Conservation (phyloP, 2,888 invertebrate genomes). For the Apodemia duryi region DNA sequence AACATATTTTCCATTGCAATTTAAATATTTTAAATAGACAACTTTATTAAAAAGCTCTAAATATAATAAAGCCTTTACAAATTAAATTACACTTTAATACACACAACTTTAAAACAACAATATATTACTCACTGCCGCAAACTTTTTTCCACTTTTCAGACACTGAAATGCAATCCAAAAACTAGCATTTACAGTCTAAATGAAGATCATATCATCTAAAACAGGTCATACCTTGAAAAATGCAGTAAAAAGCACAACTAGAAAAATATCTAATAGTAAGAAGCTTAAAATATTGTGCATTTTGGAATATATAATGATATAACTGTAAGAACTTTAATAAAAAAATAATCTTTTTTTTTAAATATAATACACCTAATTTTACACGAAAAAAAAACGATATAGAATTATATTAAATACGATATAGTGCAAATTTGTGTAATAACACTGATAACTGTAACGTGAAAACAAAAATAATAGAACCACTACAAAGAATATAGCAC, state of each 20-base stretch:
- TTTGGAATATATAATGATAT: slow-evolving; percentile 17
- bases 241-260: slow-evolving; percentile 30
- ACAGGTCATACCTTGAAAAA: slow-evolving; percentile 30
- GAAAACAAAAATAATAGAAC: background rate
- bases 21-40: background rate
- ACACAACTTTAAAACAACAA: slow-evolving; percentile 43
- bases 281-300: slow-evolving; percentile 21
- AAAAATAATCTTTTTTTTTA: background rate
- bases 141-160: slow-evolving; percentile 76
- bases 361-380: background rate
- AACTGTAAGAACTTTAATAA: slow-evolving; percentile 12
- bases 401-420: background rate
- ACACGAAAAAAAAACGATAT: background rate
- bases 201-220: slow-evolving; percentile 38
- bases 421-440: slow-evolving; percentile 3
- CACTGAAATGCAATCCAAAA: slow-evolving; percentile 74
- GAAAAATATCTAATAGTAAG: slow-evolving; percentile 16
- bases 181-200: slow-evolving; percentile 64
- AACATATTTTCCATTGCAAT: background rate
- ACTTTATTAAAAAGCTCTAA: slow-evolving; percentile 33
- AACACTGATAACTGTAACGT: background rate
- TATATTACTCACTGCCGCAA: slow-evolving; percentile 73
- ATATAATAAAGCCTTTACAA: slow-evolving; percentile 40
- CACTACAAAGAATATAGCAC: slow-evolving; percentile 47
- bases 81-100: slow-evolving; percentile 44